Evolutionary conservation across 2,113 vertebrate genomes (phyloP), one percentile per base, ranked within the genome.

Genomic region (Nothocercus nigrocapillus): DNA sequence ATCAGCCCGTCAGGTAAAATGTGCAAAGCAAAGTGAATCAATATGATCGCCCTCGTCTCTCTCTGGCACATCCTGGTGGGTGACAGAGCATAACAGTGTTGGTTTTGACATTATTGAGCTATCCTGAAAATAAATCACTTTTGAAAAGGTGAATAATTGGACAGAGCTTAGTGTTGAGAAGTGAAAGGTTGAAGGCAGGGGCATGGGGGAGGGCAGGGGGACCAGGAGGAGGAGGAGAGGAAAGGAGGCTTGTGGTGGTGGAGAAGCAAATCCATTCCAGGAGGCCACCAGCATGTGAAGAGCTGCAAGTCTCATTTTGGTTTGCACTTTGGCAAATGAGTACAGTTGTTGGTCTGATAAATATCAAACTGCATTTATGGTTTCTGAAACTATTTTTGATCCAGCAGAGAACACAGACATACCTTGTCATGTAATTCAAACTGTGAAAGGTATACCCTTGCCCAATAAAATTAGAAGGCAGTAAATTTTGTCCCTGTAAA

Each of bases 41-140:
- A 47, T 30, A 38, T 1, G 2, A 51, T 91, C 79, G 13, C 64
- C 63, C 30, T 30, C 91, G 91, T 95, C 75, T 81, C 84, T 77
- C 53, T 88, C 32, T 61, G 87, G 66, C 67, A 58, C 79, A 63
- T 97, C 82, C 90, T 95, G 80, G 64, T 68, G 84, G 82, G 93
- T 96, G 94, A 96, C 17, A 92, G 96, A 97, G 95, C 85, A 75
- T 95, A 96, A 93, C 64, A 45, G 63, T 94, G 94, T 95, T 97
- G 91, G 78, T 94, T 97, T 95, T 96, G 94, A 94, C 96, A 96
- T 97, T 96, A 96, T 95, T 96, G 95, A 90, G 77, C 96, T 96
- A 97, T 95, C 72, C 95, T 90, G 75, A 95, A 97, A 98, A 95
- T 96, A 97, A 97, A 98, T 98, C 88, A 95, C 79, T 96, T 96